Evolutionary conservation across 2,797 vertebrate genomes (phyloP), one percentile per base, ranked within the genome.

Genomic region (Danio aesculapii): DNA sequence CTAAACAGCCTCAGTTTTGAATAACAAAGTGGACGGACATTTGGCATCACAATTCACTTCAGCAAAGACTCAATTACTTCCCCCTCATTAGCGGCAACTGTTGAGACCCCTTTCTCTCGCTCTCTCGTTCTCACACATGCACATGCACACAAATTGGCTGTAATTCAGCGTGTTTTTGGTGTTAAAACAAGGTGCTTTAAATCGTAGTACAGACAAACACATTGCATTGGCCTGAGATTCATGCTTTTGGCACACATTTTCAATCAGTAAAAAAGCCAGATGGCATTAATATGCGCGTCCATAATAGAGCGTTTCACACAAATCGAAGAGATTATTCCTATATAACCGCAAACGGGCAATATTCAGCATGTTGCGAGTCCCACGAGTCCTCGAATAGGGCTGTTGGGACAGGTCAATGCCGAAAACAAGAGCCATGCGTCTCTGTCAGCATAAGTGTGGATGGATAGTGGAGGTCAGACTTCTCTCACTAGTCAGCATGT

Each of bases 81-180:
- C 92, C 90, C 90, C 89, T 93, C 93, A 94, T 94, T 94, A 93
- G 89, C 90, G 84, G 89, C 88, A 88, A 93, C 90, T 92, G 91
- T 90, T 90, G 88, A 88, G 62, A 82, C 86, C 81, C 82, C 88
- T 89, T 82, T 90, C 58, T 79, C 67, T 49, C 0, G 0, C 83
- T 86, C 86, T 85, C 46, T 58, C 10, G 64, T 79, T 79, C 80
- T 82, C 58, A 81, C 71, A 75, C 55, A 78, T n/a, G 73, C 82
- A 61, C 52, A 30, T n/a, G 73, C 82, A 61, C 52, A 30, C 68
- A 57, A 78, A 81, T 59, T 57, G 49, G 69, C 59, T 64, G 49
- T 55, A 46, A 63, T 73, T 80, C 61, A 73, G 57, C 66, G 63
- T 55, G 17, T 68, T 77, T 73, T 64, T 50, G 53, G 44, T 69